Percentiles rank a stretch among this genome's conserved stretches.
These are phyloP conservation scores for Parauchenoglanis ngamensis DNA, from an alignment of 2,797 vertebrate species.

Conservation along the genomic window DNA sequence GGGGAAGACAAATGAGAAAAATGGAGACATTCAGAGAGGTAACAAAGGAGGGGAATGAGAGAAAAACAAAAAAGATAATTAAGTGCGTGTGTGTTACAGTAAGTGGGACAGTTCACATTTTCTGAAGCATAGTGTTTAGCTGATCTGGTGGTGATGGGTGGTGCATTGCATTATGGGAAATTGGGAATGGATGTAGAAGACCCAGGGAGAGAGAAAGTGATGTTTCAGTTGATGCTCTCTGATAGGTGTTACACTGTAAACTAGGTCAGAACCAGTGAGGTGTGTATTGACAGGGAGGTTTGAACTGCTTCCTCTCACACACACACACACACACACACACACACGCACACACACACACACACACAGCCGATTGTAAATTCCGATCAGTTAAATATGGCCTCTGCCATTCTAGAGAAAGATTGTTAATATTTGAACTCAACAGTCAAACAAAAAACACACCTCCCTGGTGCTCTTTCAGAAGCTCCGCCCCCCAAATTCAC, in stretches of 20 bases:
- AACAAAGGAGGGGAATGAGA: background rate
- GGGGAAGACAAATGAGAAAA: background rate
- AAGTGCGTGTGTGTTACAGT: background rate
- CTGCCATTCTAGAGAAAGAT: too few relatives aligned
- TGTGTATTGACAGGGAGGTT: constrained; percentile 24
- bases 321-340: constrained; percentile 4
- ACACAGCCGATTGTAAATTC: too few relatives aligned
- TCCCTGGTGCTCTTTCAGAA: too few relatives aligned
- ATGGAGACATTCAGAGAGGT: background rate
- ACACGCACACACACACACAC: background rate
- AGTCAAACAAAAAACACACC: too few relatives aligned
- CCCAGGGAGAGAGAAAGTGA: constrained; percentile 6
- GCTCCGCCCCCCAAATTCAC: too few relatives aligned
- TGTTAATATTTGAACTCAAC: too few relatives aligned
- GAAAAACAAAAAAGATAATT: background rate
- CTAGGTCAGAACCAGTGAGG: constrained; percentile 54
- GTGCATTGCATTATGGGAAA: constrained; percentile 23
- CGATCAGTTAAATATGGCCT: background rate
- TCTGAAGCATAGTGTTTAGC: background rate
- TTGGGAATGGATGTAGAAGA: background rate
- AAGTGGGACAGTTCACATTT: background rate
- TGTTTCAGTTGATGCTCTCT: constrained; percentile 37
- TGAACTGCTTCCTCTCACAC: constrained; percentile 2
- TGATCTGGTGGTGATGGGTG: background rate
- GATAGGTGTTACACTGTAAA: constrained; percentile 42